Evolutionary conservation across 30 jellyfish, hydroid and myxozoan genomes (phyloP), one percentile per base, ranked within the genome.

Genomic region (Chrysaora quinquecirrha): DNA sequence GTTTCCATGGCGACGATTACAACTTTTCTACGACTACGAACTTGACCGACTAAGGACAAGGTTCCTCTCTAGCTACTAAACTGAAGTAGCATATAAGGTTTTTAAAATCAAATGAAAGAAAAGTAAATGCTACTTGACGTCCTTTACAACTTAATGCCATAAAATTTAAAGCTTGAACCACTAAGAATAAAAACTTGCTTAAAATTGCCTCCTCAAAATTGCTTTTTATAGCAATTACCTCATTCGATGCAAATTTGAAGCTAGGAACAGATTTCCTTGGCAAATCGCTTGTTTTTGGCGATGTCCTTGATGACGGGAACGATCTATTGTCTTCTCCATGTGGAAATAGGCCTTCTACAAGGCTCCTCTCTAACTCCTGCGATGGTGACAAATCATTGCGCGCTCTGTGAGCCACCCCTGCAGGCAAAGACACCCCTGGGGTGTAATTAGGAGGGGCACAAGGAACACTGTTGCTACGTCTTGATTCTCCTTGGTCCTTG

Each of bases 401-500:
- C 12, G 7, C 19, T 19, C 68, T 20, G 29, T 52, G 68, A 38
- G 54, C 6, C 54, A 38, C 54, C 54, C 14, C 29, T 16, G 29
- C 27, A 19, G 68, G 68, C 68, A 52, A 25, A 19, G 68, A 52
- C 29, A 16, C 27, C 29, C 68, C 68, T 52, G 24, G 3, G 25
- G 29, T 10, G 25, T 52, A 52, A 20, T 20, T 20, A 3, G 68
- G 68, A 21, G 56, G 82, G 25, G 74, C 82, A 78, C 31, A 64
- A 14, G 89, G 89, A 23, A 78, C 73, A 54, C 89, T 78, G 34
- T 64, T 23, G 76, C 89, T 35, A 3, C 89, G 81, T 9, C 63
- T 49, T 18, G 82, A 74, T 16, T 64, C 89, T 10, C 23, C 34
- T 24, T 62, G 72, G 31, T 62, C 52, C 64, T 28, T 24, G 18